phyloP scores from a whole-genome alignment of 2,888 invertebrate genomes.

The Tortricodes alternella region DNA sequence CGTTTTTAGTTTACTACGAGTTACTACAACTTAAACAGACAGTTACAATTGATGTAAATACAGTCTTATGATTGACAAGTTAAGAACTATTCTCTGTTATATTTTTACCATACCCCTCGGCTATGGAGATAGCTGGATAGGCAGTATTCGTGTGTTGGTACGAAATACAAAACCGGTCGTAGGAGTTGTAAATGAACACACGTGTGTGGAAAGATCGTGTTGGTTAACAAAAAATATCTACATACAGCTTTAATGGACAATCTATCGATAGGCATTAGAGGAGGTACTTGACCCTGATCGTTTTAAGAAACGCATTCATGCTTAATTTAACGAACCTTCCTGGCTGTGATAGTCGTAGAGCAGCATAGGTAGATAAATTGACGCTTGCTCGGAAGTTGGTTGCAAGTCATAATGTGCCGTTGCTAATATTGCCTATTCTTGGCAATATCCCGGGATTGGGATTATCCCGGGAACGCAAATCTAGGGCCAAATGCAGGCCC shows the following conservation, averaged over 20 bases:
- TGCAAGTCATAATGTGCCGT: no score
- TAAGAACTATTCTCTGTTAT: not conserved
- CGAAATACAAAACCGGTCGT: slow-evolving; percentile 53
- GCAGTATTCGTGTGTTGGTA: slow-evolving; percentile 37
- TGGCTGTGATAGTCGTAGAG: no score
- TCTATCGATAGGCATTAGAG: slow-evolving; percentile 27
- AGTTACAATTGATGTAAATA: not conserved
- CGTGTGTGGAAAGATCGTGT: slow-evolving; percentile 30
- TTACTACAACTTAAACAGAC: slow-evolving; percentile 57
- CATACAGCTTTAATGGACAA: slow-evolving; percentile 24
- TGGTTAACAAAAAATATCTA: slow-evolving; percentile 30
- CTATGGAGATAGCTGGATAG: slow-evolving; percentile 43
- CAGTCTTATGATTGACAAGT: not conserved
- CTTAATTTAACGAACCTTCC: not conserved
- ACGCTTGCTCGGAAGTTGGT: no score
- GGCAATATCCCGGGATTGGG: no score
- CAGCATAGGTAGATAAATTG: no score
- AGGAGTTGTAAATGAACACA: slow-evolving; percentile 46
- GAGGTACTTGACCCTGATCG: slow-evolving; percentile 25
- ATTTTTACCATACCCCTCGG: slow-evolving; percentile 16
- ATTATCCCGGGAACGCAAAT: no score
- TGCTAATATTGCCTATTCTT: no score
- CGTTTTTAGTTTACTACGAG: slow-evolving; percentile 73
- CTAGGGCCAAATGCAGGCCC: no score
- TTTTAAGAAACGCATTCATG: slow-evolving; percentile 15